Evolutionary conservation across 2,888 invertebrate species (phyloP).

Genomic region (Megalurothrips usitatus): DNA sequence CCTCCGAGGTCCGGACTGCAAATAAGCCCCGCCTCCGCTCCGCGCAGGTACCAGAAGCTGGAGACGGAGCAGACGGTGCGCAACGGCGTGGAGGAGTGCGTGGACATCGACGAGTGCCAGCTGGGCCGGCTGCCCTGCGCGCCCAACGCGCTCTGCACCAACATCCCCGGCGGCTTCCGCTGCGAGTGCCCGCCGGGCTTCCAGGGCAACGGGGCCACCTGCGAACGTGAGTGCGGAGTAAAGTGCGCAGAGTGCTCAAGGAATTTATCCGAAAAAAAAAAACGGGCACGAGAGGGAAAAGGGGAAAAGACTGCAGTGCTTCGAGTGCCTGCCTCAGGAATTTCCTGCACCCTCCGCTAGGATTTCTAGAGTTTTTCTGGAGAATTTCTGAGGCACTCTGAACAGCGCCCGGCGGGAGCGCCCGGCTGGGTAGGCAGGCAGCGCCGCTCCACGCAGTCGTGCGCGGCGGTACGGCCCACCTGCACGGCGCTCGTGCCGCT

Average conservation of each 20-base stretch:
- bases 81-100: slow-evolving; percentile 35
- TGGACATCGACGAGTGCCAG: slow-evolving; percentile 39
- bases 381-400: too few species aligned
- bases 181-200: slow-evolving; percentile 53
- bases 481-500: slow-evolving; percentile 36
- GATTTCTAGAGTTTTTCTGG: too few species aligned
- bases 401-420: too few species aligned
- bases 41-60: slow-evolving; percentile 36
- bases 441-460: neutral
- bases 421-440: neutral
- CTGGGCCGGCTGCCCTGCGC: slow-evolving; percentile 49
- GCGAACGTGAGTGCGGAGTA: slow-evolving; percentile 33
- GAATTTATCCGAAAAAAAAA: too few species aligned
- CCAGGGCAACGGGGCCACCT: slow-evolving; percentile 48
- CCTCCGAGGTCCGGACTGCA: neutral
- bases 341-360: too few species aligned
- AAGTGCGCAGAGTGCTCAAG: too few species aligned
- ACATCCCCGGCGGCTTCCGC: slow-evolving; percentile 39
- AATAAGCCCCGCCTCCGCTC: neutral
- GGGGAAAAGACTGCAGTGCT: slow-evolving; percentile 34
- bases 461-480: neutral
- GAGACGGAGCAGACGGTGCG: neutral
- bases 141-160: slow-evolving; percentile 53
- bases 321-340: too few species aligned
- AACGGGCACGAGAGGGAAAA: too few species aligned